Evolutionary conservation across 2,888 invertebrate species (phyloP).

Genomic region (Polyploca ridens): DNA sequence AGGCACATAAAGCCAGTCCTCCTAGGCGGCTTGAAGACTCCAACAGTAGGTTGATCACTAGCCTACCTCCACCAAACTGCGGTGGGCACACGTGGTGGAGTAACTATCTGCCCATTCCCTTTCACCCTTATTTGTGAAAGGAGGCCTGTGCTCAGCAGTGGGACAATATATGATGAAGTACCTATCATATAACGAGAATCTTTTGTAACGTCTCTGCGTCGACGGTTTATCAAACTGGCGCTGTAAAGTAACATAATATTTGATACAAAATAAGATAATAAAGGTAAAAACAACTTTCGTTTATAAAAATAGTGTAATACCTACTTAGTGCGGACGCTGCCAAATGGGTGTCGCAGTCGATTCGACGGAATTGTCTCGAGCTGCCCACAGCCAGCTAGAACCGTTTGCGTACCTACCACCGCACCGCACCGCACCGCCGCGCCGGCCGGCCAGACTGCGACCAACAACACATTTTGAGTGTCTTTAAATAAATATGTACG

Average conservation of each 20-base stretch:
- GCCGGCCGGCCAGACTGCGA: background rate
- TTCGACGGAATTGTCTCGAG: background rate
- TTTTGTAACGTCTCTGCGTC: background rate
- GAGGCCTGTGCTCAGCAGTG: no score
- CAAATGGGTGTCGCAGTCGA: background rate
- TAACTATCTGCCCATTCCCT: no score
- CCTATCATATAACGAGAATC: no score
- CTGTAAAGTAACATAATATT: background rate
- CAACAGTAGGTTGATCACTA: no score
- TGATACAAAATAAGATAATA: background rate
- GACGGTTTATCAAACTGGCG: background rate
- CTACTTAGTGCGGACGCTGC: background rate
- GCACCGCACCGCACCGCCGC: background rate
- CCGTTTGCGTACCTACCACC: no score
- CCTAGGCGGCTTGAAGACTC: no score
- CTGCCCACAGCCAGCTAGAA: no score
- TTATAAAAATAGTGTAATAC: constrained; percentile 10
- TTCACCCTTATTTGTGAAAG: no score
- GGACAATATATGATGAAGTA: no score
- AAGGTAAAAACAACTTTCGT: constrained; percentile 2
- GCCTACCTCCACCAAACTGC: no score
- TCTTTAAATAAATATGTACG: background rate
- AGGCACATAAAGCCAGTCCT: no score
- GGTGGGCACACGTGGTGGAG: no score
- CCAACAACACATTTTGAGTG: background rate